phyloP scores from a whole-genome alignment of 2,888 invertebrate genomes.

The Drosophila yooni region DNA sequence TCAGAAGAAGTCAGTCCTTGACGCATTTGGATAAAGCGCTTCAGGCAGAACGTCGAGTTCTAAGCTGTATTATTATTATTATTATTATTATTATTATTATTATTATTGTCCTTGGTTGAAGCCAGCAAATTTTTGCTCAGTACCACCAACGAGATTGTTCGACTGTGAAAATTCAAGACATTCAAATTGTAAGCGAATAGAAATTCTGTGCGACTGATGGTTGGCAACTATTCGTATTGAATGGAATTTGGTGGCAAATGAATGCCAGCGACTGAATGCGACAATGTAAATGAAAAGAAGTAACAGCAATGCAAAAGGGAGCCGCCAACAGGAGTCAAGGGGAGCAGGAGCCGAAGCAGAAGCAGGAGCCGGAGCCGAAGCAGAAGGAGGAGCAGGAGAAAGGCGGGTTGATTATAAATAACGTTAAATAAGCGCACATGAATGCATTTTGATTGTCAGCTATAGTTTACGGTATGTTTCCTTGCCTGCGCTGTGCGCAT shows the following conservation, averaged over 20 bases:
- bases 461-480: slow-evolving; percentile 73
- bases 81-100: slow-evolving; percentile 30
- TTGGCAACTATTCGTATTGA: slow-evolving; percentile 68
- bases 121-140: slow-evolving; percentile 24
- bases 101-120: slow-evolving; percentile 39
- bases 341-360: neutral
- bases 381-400: neutral
- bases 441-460: slow-evolving; percentile 80
- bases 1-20: slow-evolving; percentile 30
- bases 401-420: slow-evolving; percentile 70
- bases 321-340: neutral
- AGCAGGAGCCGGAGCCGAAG: neutral
- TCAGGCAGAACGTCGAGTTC: slow-evolving; percentile 12
- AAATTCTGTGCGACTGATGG: slow-evolving; percentile 50
- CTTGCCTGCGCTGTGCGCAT: slow-evolving; percentile 30
- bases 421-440: slow-evolving; percentile 77
- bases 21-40: slow-evolving; percentile 12
- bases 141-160: slow-evolving; percentile 23
- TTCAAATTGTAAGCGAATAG: slow-evolving; percentile 33
- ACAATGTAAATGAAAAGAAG: slow-evolving; percentile 27
- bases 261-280: slow-evolving; percentile 52
- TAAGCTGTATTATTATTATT: slow-evolving; percentile 17
- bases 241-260: slow-evolving; percentile 66
- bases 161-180: slow-evolving; percentile 28
- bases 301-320: slow-evolving; percentile 10